A percentile compares a stretch with the other conserved stretches of the same genome.
Conservation (phyloP, 2,113 vertebrate species). For the Sorex araneus region DNA sequence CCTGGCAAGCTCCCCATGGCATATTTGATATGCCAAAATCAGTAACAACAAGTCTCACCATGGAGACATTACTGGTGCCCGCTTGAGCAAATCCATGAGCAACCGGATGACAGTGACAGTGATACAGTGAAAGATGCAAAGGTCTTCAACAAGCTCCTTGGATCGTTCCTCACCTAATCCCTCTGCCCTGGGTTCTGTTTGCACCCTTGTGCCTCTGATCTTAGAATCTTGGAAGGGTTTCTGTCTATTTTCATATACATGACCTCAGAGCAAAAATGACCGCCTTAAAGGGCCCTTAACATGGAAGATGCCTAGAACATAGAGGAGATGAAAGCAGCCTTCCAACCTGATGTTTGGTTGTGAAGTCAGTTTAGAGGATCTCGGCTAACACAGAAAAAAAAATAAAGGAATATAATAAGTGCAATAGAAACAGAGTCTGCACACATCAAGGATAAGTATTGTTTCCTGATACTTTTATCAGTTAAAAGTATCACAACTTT, state of each 20-base stretch:
- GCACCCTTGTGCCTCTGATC: background rate
- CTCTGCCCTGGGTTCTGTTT: background rate
- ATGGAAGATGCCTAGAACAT: background rate
- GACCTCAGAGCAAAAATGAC: conserved; percentile 9
- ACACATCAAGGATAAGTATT: background rate
- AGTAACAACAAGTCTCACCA: too few relatives aligned
- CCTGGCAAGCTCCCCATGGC: too few relatives aligned
- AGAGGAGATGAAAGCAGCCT: background rate
- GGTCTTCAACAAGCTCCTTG: background rate
- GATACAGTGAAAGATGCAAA: conserved; percentile 5
- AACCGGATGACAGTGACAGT: too few relatives aligned
- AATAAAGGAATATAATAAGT: background rate
- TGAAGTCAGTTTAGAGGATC: conserved; percentile 20
- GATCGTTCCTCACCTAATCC: background rate
- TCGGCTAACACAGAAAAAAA: background rate
- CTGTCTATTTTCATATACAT: background rate
- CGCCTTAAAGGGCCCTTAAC: background rate
- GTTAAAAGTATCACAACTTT: background rate
- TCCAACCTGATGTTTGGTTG: background rate
- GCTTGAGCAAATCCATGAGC: too few relatives aligned
- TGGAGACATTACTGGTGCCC: too few relatives aligned
- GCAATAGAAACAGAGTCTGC: background rate
- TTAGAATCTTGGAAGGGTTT: conserved; percentile 44
- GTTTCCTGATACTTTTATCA: background rate
- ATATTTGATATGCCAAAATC: too few relatives aligned